Evolutionary conservation across 2,113 vertebrate genomes (phyloP), one percentile per base, ranked within the genome.

Genomic region (Xyrauchen texanus): DNA sequence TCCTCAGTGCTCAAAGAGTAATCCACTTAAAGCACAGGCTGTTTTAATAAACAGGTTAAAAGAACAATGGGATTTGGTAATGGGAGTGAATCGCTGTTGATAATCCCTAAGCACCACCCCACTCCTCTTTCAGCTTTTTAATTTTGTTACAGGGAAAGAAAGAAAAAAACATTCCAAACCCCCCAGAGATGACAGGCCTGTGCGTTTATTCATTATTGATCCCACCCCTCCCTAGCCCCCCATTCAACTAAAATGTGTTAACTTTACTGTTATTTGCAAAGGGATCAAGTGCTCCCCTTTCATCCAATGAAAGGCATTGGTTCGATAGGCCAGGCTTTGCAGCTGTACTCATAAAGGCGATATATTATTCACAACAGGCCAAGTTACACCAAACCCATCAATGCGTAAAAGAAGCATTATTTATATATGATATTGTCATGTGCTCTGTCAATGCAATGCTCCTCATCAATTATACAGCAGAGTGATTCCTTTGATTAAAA

Each of bases 201-300:
- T 93, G 91, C 92, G 94, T 95, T 96, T 97, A 96, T 96, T 97
- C 96, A 95, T 96, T 96, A 98, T 97, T 92, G 96, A 96, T 96
- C 92, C 91, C 88, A 87, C 74, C 82, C 73, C 0, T 7, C 21
- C 21, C 21, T 34, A 34, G 60, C 55, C 34, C 69, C 62, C 58
- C 60, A 21, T 68, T 77, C 92, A 89, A 83, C 85, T 92, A 94
- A 92, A 84, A 91, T 87, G 88, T 92, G 90, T 96, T 97, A 96
- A 93, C 93, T 88, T 93, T 93, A 92, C 90, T 89, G 90, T 94
- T 96, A 96, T 96, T 96, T 92, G 90, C 93, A 94, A 94, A 85
- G 89, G 81, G 90, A 90, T 94, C 91, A 92, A 90, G 87, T 88
- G 80, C 89, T 94, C 88, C 87, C 52, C 60, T 71, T 68, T 89